A percentile compares a stretch with the other conserved stretches of the same genome.
phyloP scores from a whole-genome alignment of 1,140 invertebrate species.

The Anoplophora glabripennis region DNA sequence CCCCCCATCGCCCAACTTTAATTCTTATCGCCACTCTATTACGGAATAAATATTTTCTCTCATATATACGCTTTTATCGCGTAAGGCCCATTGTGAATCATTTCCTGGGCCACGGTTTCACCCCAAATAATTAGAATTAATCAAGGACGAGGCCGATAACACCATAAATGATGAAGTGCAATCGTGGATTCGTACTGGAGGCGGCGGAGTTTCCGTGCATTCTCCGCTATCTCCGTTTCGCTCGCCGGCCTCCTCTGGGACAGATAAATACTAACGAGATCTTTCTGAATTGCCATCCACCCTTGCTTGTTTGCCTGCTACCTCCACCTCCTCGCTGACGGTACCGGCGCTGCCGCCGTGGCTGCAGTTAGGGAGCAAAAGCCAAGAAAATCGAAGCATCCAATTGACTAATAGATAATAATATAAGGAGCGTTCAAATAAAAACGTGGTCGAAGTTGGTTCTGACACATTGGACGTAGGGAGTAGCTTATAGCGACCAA shows the following conservation, averaged over 20 bases:
- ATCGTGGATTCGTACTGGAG: neutral
- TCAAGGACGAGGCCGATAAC: slow-evolving; percentile 3
- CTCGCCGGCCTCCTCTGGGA: neutral
- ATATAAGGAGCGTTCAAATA: too few species aligned
- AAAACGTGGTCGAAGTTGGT: too few species aligned
- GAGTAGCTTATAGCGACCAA: too few species aligned
- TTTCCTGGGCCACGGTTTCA: too few species aligned
- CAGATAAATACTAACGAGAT: slow-evolving; percentile 10
- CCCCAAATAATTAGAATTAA: slow-evolving; percentile 4
- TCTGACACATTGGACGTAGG: too few species aligned
- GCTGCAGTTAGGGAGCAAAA: neutral
- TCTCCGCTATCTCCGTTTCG: neutral
- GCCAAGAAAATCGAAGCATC: neutral
- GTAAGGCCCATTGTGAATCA: too few species aligned
- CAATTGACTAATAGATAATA: too few species aligned
- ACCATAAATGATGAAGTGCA: slow-evolving; percentile 4
- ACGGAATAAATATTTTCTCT: too few species aligned
- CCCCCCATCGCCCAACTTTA: too few species aligned
- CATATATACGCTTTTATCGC: too few species aligned
- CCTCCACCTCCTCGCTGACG: neutral
- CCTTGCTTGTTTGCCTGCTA: neutral
- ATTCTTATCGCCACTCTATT: too few species aligned
- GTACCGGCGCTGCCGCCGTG: neutral
- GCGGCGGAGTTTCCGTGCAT: neutral
- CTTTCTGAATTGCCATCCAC: neutral